A percentile compares a stretch with the other conserved stretches of the same genome.
phyloP scores from a whole-genome alignment of 2,888 invertebrate species.

The Notodonta dromedarius region DNA sequence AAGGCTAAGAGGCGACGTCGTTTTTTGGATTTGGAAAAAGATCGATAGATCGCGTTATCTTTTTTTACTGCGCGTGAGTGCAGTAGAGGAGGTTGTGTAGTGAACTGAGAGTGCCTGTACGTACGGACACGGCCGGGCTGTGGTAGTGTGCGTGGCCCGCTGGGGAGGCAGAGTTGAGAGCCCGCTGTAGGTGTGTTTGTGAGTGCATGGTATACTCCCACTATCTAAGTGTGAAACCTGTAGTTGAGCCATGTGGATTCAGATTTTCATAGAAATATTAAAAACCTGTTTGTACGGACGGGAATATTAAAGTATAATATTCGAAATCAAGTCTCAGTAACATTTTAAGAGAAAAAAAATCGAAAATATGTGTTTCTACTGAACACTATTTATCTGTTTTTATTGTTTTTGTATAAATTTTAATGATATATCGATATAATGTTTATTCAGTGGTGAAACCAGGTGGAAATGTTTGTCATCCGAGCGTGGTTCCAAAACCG shows the following conservation, averaged over 20 bases:
- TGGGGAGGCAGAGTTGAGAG: conserved; percentile 69
- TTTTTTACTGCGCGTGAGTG: conserved; percentile 84
- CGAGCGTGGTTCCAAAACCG: conserved; percentile 68
- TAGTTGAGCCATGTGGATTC: conserved; percentile 54
- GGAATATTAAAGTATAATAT: background rate
- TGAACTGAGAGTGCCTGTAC: conserved; percentile 81
- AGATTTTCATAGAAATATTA: conserved; percentile 15
- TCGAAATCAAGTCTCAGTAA: background rate
- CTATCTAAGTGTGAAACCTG: conserved; percentile 62
- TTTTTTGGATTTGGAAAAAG: conserved; percentile 79
- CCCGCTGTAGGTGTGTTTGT: conserved; percentile 63
- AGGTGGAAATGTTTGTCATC: conserved; percentile 67
- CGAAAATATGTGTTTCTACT: background rate
- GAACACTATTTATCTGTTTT: background rate
- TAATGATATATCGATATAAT: conserved; percentile 16
- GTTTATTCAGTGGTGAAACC: conserved; percentile 30
- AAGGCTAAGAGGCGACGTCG: conserved; percentile 65
- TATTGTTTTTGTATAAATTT: conserved; percentile 9
- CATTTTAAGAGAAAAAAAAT: background rate
- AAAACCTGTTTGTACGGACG: background rate
- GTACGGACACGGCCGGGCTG: conserved; percentile 62
- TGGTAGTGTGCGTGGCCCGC: conserved; percentile 67
- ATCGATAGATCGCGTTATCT: conserved; percentile 82
- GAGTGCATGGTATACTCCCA: conserved; percentile 78
- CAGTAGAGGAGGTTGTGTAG: conserved; percentile 82